phyloP scores from a whole-genome alignment of 2,888 invertebrate species.

The Aphodius granarius region DNA sequence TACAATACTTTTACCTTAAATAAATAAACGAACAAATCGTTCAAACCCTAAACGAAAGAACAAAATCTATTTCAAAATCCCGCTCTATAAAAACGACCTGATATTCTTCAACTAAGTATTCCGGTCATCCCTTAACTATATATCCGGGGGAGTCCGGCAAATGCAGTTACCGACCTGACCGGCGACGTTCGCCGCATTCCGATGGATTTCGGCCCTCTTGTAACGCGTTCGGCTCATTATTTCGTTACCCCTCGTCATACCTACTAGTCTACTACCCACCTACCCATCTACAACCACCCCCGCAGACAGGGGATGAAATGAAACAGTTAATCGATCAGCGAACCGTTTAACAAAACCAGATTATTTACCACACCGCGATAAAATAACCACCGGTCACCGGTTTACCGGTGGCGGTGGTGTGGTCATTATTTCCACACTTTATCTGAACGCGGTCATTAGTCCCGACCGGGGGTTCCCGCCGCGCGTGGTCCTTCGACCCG shows the following conservation, averaged over 20 bases:
- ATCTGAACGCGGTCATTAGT: slow-evolving; percentile 38
- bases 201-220: not conserved
- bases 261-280: slow-evolving; percentile 6
- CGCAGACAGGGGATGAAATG: slow-evolving; percentile 15
- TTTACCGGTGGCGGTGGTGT: slow-evolving; percentile 35
- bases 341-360: slow-evolving; percentile 39
- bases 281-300: slow-evolving; percentile 10
- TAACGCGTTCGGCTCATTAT: slow-evolving; percentile 27
- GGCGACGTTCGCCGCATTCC: not conserved
- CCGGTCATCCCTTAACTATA: not conserved
- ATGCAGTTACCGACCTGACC: not conserved
- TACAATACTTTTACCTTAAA: no score
- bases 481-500: not conserved
- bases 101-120: not conserved
- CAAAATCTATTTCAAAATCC: not conserved
- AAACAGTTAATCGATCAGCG: slow-evolving; percentile 38
- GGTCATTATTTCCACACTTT: slow-evolving; percentile 45
- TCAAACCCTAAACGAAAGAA: not conserved
- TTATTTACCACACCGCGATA: slow-evolving; percentile 41
- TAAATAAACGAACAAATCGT: not conserved
- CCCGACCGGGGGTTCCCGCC: slow-evolving; percentile 31
- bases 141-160: not conserved
- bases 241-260: slow-evolving; percentile 26
- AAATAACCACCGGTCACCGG: slow-evolving; percentile 41
- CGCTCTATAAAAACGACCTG: not conserved